Percentiles rank a stretch among this genome's conserved stretches.
These are phyloP conservation scores for silkworm (Bombyx mori) DNA, from an alignment of 1,140 invertebrate species.

Conservation along the genomic window DNA sequence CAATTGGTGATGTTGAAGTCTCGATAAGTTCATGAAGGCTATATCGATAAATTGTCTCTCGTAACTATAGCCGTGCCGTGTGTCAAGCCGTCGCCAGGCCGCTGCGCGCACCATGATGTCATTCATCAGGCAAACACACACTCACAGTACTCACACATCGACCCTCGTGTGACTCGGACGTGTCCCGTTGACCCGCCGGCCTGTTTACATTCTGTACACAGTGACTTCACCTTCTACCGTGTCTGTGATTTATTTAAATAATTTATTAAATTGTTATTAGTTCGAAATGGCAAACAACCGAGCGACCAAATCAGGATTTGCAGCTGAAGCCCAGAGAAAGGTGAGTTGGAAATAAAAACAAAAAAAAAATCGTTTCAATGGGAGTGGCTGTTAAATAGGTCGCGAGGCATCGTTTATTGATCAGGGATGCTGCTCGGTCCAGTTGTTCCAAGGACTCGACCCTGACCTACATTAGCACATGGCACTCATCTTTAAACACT, in stretches of 20 bases:
- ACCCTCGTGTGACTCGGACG: constrained; percentile 27
- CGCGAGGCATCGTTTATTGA: constrained; percentile 35
- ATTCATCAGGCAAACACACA: constrained; percentile 51
- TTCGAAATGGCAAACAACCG: constrained; percentile 86
- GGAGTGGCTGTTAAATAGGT: constrained; percentile 13
- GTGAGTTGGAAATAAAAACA: constrained; percentile 70
- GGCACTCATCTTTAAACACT: constrained; percentile 12
- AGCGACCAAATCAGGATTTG: constrained; percentile 94
- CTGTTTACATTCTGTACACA: constrained; percentile 59
- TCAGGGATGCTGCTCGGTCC: constrained; percentile 57
- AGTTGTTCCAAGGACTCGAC: constrained; percentile 53
- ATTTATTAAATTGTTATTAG: constrained; percentile 52
- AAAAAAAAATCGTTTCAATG: constrained; percentile 2
- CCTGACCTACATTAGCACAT: constrained; percentile 55
- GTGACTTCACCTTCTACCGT: constrained; percentile 50
- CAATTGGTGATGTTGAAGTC: no score
- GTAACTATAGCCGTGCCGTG: constrained; percentile 16
- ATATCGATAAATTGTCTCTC: background rate
- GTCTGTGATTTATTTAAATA: constrained; percentile 62
- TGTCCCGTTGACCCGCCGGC: constrained; percentile 34
- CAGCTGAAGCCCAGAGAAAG: constrained; percentile 93
- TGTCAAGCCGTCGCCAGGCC: constrained; percentile 30
- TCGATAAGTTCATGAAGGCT: constrained; percentile 1
- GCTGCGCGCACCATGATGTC: constrained; percentile 52
- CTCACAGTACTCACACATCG: constrained; percentile 60